Evolutionary conservation across 2,113 vertebrate genomes (phyloP), one percentile per base, ranked within the genome.

Genomic region (Vulpes lagopus): DNA sequence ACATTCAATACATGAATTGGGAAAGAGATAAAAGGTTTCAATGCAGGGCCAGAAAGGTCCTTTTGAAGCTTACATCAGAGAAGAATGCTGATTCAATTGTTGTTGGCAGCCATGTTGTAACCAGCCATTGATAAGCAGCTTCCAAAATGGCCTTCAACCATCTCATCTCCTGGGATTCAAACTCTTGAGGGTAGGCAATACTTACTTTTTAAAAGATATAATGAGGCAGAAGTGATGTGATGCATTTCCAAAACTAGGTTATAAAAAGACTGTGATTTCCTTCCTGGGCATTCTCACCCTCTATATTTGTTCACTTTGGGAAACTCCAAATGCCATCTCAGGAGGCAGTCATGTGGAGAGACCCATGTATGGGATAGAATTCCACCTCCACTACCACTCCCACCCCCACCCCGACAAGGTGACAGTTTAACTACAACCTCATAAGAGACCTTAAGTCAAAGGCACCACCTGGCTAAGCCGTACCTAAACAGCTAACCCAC

Each of bases 261-360:
- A 91, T 93, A 55, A 69, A 92, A 92, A 95, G 20, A 88, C 16
- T 89, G 8, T 76, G 55, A 43, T 23, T 80, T 96, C 23, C 53
- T 74, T 79, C 55, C 53, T 65, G 49, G 78, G 30, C 17, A 87
- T 49, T 69, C 64, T 71, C 16, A 30, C 78, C 30, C 32, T 62
- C 30, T 71, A 5, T 2, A 71, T 88, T 22, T 51, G 62, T 27
- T 74, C 57, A 80, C 23, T 78, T n/a, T 35, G 23, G 32, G 57
- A 43, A 25, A 84, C 32, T 57, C 82, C 30, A 51, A 88, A 88
- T 88, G 20, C 62, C 30, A 49, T 27, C 15, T 62, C 43, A 64
- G 85, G 16, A 73, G n/a, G 30, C 4, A 59, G 35, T 71, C 43
- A 79, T 69, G 35, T 80, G 51, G 27, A 87, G 22, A 94, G 84